A percentile compares a stretch with the other conserved stretches of the same genome.
phyloP scores from a whole-genome alignment of 2,888 invertebrate species.

The Andrena camellia region DNA sequence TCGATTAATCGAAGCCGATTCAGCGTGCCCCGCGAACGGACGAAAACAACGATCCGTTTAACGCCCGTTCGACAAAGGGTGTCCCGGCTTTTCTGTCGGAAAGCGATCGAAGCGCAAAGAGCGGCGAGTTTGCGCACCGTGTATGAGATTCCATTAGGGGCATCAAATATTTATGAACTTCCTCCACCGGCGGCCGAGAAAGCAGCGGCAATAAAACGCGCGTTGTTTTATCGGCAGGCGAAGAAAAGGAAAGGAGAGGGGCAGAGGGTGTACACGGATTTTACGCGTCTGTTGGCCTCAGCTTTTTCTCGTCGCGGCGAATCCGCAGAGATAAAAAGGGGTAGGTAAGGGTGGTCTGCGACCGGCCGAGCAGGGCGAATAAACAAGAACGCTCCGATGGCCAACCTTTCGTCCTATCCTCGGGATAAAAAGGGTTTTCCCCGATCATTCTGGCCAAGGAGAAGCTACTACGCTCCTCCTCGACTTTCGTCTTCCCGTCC shows the following conservation, averaged over 20 bases:
- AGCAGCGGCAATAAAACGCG: conserved; percentile 45
- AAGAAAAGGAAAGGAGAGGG: not conserved
- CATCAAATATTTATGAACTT: conserved; percentile 61
- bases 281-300: conserved; percentile 46
- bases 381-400: conserved; percentile 52
- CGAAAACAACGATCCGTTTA: conserved; percentile 10
- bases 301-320: conserved; percentile 21
- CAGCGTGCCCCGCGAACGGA: not conserved
- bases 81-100: not conserved
- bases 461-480: conserved; percentile 36
- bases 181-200: conserved; percentile 24
- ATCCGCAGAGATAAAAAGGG: conserved; percentile 22
- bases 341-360: not conserved
- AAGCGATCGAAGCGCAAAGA: conserved; percentile 31
- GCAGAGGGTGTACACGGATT: conserved; percentile 28
- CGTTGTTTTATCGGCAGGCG: conserved; percentile 42
- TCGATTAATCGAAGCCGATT: not conserved
- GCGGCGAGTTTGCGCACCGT: conserved; percentile 4
- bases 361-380: conserved; percentile 32
- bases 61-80: conserved; percentile 2
- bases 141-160: conserved; percentile 54
- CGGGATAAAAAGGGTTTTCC: conserved; percentile 62
- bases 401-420: conserved; percentile 49
- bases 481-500: conserved; percentile 41
- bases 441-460: conserved; percentile 50